A percentile compares a stretch with the other conserved stretches of the same genome.
Conservation (phyloP, 2,888 invertebrate genomes). For the Panopea generosa region DNA sequence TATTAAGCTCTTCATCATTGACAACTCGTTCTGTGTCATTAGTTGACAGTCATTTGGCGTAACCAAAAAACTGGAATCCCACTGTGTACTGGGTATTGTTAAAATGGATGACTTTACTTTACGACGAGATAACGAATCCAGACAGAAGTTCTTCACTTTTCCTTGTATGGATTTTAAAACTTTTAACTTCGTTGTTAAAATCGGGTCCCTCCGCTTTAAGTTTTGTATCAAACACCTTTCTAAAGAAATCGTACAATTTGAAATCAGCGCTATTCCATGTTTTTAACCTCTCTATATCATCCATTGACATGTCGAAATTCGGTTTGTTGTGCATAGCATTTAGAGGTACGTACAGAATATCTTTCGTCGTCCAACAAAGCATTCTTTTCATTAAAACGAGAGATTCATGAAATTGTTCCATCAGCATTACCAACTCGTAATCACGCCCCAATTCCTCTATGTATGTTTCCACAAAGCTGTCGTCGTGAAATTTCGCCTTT, state of each 20-base stretch:
- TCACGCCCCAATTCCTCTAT: conserved; percentile 68
- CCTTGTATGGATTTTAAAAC: conserved; percentile 59
- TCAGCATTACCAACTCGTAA: conserved; percentile 78
- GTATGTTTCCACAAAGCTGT: conserved; percentile 55
- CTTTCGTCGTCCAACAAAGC: conserved; percentile 79
- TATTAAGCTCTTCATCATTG: conserved; percentile 46
- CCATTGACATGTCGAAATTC: conserved; percentile 45
- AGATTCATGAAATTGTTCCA: conserved; percentile 82
- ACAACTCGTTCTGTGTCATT: conserved; percentile 53
- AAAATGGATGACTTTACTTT: background rate
- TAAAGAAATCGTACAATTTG: conserved; percentile 75
- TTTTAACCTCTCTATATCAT: conserved; percentile 58
- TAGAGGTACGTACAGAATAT: conserved; percentile 76
- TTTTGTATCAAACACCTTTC: conserved; percentile 63
- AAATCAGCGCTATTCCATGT: conserved; percentile 76
- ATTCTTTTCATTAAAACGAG: conserved; percentile 77
- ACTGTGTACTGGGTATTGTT: conserved; percentile 34
- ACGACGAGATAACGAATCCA: background rate
- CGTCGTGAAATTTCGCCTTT: conserved; percentile 30
- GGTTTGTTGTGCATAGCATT: conserved; percentile 57
- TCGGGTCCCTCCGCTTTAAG: conserved; percentile 57
- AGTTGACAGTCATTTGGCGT: conserved; percentile 43
- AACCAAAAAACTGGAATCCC: conserved; percentile 50
- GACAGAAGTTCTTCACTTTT: conserved; percentile 51
- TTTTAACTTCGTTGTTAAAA: conserved; percentile 62